These are phyloP conservation scores for Catharus ustulatus DNA, from an alignment of 2,797 vertebrate species.

Conservation along the genomic window DNA sequence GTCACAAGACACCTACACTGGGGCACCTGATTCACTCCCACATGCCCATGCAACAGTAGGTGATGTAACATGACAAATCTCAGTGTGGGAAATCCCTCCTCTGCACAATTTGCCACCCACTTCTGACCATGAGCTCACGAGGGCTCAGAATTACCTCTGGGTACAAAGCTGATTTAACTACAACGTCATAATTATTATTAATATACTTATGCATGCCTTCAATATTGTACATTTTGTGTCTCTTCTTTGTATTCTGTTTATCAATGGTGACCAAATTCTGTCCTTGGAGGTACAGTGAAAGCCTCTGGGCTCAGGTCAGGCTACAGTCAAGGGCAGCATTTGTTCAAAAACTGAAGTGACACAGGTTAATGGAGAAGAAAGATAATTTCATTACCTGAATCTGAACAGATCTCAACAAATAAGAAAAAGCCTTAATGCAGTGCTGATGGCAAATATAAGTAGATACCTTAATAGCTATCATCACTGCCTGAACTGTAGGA, in stretches of 20 bases:
- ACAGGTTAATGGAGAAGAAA: conserved; percentile 20
- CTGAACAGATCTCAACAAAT: not conserved
- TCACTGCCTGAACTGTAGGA: not conserved
- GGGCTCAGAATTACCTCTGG: not conserved
- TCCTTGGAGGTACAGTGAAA: not conserved
- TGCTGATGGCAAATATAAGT: conserved; percentile 5
- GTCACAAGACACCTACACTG: not conserved
- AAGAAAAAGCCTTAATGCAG: not conserved
- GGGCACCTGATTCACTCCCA: not conserved
- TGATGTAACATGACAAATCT: not conserved
- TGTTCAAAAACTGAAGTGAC: not conserved
- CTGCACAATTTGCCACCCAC: not conserved
- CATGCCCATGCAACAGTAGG: not conserved
- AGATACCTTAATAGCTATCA: conserved; percentile 8
- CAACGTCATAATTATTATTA: not conserved
- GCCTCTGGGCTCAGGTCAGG: not conserved
- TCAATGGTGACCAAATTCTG: not conserved
- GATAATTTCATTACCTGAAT: conserved; percentile 29
- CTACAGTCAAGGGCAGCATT: not conserved
- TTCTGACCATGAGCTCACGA: not conserved
- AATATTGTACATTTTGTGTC: not conserved
- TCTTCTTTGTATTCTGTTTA: not conserved
- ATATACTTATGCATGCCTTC: not conserved
- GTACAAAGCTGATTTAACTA: not conserved
- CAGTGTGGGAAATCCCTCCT: not conserved